Conservation (phyloP, 2,797 vertebrate species). For the Xiphophorus birchmanni region DNA sequence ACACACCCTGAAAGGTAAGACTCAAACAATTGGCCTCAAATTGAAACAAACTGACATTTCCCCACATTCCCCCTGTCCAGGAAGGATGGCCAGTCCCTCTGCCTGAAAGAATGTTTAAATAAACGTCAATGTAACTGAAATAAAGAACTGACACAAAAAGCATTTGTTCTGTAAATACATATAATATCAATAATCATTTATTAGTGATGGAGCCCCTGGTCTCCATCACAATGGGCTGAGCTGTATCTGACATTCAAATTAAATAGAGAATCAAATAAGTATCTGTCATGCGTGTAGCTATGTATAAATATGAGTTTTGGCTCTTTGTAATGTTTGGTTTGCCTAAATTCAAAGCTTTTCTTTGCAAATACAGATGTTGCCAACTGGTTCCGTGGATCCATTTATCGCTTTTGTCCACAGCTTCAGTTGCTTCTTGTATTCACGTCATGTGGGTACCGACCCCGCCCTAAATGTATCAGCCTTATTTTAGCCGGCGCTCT, state of each 20-base stretch:
- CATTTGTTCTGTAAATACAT: no score
- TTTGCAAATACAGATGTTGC: neutral
- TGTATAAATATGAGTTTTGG: neutral
- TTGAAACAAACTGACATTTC: no score
- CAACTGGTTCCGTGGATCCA: neutral
- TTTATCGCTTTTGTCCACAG: neutral
- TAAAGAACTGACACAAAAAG: no score
- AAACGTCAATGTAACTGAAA: no score
- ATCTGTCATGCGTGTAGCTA: neutral
- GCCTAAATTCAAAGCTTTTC: neutral
- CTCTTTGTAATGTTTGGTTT: neutral
- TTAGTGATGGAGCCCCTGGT: no score
- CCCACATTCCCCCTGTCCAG: no score
- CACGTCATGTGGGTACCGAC: slow-evolving; percentile 8
- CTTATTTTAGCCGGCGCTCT: slow-evolving; percentile 64
- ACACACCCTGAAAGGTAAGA: no score
- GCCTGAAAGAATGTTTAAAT: no score
- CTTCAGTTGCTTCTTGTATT: neutral
- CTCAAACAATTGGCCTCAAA: no score
- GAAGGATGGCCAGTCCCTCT: no score
- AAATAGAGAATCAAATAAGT: neutral
- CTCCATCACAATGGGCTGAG: no score
- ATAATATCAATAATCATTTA: no score
- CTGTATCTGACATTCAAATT: neutral
- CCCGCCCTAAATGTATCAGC: slow-evolving; percentile 51